Evolutionary conservation across 2,113 vertebrate species (phyloP).

Genomic region (Gymnarchus niloticus): DNA sequence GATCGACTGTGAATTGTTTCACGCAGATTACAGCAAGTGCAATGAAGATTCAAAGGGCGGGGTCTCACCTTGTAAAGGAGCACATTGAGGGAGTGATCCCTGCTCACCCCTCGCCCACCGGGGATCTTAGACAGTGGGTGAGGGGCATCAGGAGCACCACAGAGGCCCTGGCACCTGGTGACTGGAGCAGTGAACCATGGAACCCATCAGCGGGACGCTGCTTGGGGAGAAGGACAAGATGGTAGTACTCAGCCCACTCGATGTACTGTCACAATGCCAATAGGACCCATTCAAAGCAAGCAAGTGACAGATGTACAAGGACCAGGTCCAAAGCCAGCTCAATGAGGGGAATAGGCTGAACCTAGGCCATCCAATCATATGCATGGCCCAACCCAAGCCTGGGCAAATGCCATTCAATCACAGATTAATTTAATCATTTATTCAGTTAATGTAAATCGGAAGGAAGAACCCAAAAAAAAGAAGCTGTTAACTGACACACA

Average conservation of each 20-base stretch:
- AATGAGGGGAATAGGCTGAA: not conserved
- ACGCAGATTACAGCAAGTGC: not conserved
- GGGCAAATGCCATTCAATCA: not conserved
- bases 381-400: not conserved
- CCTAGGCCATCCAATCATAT: not conserved
- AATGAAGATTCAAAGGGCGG: no score
- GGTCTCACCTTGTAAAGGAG: constrained; percentile 82
- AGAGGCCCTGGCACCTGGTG: constrained; percentile 95
- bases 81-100: constrained; percentile 94
- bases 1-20: not conserved
- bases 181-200: constrained; percentile 79
- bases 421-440: not conserved
- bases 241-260: not conserved
- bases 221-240: constrained; percentile 40
- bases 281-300: not conserved
- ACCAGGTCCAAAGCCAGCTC: no score
- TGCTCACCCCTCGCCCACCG: constrained; percentile 97
- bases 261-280: not conserved
- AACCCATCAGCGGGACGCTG: constrained; percentile 83
- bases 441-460: not conserved
- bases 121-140: constrained; percentile 99
- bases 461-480: not conserved
- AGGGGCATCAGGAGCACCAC: constrained; percentile 99
- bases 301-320: not conserved
- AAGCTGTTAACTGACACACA: not conserved